A percentile compares a stretch with the other conserved stretches of the same genome.
phyloP scores from a whole-genome alignment of 2,113 vertebrate species.

The Lasiurus borealis region DNA sequence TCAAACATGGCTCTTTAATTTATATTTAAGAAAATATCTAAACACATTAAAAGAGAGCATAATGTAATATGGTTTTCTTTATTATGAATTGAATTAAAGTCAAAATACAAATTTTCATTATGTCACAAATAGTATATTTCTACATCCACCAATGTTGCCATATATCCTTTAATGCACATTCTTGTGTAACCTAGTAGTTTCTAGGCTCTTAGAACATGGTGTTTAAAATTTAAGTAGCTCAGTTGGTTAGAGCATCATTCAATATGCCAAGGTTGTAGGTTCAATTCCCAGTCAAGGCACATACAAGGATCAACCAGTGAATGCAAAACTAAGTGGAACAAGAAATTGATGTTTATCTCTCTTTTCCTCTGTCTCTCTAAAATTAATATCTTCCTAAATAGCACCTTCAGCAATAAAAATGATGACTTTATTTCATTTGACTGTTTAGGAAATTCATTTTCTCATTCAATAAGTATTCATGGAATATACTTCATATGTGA shows the following conservation, averaged over 20 bases:
- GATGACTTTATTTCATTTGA: neutral
- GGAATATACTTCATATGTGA: neutral
- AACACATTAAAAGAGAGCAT: neutral
- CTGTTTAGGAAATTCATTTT: neutral
- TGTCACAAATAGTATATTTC: neutral
- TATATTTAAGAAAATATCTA: neutral
- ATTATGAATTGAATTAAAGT: neutral
- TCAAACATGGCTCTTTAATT: neutral
- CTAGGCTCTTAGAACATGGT: neutral
- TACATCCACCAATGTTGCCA: neutral
- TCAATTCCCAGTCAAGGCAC: neutral
- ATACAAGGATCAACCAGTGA: neutral
- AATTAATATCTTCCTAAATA: neutral
- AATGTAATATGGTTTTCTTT: neutral
- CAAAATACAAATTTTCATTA: neutral
- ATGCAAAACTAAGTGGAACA: neutral
- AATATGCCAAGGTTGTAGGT: neutral
- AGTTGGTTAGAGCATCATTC: neutral
- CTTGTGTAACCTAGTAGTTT: neutral
- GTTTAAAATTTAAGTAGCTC: neutral
- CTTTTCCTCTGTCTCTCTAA: neutral
- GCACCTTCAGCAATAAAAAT: neutral
- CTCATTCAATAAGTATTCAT: neutral
- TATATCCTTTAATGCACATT: neutral
- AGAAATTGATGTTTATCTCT: neutral